phyloP scores from a whole-genome alignment of 2,113 vertebrate genomes.

The Oxygymnocypris stewartii region DNA sequence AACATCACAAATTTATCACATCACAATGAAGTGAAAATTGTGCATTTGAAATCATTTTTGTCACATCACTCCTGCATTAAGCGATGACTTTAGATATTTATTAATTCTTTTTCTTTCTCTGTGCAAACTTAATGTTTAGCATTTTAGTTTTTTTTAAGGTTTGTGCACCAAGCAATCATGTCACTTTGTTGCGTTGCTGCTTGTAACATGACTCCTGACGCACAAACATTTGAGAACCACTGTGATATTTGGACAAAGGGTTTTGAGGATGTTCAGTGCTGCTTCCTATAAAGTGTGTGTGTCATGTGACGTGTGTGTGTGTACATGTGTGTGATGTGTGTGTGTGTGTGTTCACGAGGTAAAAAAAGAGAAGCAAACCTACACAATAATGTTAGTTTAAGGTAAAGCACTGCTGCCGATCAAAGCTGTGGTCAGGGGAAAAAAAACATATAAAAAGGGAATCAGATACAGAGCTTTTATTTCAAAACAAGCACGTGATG shows the following conservation, averaged over 20 bases:
- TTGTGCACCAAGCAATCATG: background rate
- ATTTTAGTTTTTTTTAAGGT: background rate
- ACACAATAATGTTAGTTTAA: background rate
- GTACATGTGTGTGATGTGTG: too few species aligned
- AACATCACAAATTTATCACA: background rate
- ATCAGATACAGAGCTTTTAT: constrained; percentile 63
- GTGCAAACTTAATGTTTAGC: background rate
- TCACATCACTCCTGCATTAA: background rate
- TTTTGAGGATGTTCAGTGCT: background rate
- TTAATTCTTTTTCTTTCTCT: background rate
- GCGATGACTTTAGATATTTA: background rate
- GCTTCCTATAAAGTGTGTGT: too few species aligned
- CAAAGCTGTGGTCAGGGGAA: background rate
- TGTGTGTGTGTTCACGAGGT: too few species aligned
- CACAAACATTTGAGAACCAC: background rate
- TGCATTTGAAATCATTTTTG: background rate
- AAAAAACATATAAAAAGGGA: constrained; percentile 33
- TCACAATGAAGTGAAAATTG: background rate
- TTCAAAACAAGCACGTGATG: constrained; percentile 57
- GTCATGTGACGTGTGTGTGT: too few species aligned
- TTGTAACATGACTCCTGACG: background rate
- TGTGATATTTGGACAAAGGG: background rate
- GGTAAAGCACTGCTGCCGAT: background rate
- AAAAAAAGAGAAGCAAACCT: background rate
- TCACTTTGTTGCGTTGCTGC: background rate